These are phyloP conservation scores for Typhlichthys subterraneus DNA, from an alignment of 2,797 vertebrate species.

Conservation along the genomic window DNA sequence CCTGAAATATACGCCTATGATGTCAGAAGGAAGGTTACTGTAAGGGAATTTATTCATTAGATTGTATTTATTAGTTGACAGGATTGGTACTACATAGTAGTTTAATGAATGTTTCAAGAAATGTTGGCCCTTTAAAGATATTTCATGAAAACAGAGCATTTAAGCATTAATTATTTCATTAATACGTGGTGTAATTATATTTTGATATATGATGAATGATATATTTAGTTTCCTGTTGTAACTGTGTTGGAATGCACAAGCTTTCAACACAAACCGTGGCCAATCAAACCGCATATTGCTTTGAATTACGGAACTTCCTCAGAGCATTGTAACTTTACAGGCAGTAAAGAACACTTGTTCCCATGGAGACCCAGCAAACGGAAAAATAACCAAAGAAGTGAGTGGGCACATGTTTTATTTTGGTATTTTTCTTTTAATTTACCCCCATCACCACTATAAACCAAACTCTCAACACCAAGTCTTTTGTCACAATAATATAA, in stretches of 20 bases:
- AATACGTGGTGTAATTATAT: neutral
- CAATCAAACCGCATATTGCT: constrained; percentile 20
- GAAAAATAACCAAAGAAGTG: constrained; percentile 41
- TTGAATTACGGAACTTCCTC: constrained; percentile 18
- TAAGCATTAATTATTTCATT: neutral
- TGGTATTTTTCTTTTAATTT: too few relatives aligned
- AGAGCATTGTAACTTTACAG: constrained; percentile 9
- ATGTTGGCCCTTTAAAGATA: neutral
- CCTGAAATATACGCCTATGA: too few relatives aligned
- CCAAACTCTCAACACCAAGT: neutral
- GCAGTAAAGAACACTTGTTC: constrained; percentile 50
- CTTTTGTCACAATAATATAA: constrained; percentile 15
- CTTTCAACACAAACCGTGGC: neutral
- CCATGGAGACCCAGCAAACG: constrained; percentile 60
- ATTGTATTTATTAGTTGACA: too few relatives aligned
- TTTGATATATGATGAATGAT: neutral
- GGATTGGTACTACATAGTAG: neutral
- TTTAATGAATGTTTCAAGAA: neutral
- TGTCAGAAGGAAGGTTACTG: too few relatives aligned
- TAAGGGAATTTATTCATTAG: too few relatives aligned
- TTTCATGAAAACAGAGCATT: neutral
- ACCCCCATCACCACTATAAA: too few relatives aligned
- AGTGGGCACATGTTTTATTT: constrained; percentile 39
- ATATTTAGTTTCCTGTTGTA: too few relatives aligned
- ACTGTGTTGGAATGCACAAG: too few relatives aligned